Conservation (phyloP, 2,113 vertebrate species). For the Ivindomyrus marchei region DNA sequence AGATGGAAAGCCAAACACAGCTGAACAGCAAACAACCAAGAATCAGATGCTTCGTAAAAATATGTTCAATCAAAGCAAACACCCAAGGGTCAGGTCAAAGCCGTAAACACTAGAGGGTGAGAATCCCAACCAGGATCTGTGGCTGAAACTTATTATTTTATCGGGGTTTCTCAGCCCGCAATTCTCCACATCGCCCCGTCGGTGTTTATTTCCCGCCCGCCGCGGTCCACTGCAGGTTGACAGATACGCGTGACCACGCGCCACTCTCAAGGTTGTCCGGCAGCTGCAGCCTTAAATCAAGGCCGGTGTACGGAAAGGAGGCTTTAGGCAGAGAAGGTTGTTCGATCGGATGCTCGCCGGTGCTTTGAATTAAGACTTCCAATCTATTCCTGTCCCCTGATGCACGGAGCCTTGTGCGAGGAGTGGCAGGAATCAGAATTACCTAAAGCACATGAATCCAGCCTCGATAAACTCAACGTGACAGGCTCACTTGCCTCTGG, state of each 20-base stretch:
- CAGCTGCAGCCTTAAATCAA: slow-evolving; percentile 1
- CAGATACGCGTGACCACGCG: background rate
- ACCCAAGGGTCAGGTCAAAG: background rate
- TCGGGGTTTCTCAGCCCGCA: background rate
- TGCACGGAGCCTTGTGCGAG: background rate
- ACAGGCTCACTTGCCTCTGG: background rate
- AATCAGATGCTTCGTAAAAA: background rate
- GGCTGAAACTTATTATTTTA: background rate
- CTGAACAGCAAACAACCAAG: background rate
- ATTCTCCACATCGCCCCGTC: background rate
- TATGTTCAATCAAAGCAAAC: background rate
- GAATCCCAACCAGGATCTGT: no score
- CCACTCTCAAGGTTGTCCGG: background rate
- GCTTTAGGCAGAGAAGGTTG: background rate
- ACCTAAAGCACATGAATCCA: slow-evolving; percentile 7
- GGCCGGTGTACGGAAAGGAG: background rate
- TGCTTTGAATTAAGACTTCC: slow-evolving; percentile 17
- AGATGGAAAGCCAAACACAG: background rate
- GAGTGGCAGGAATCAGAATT: background rate
- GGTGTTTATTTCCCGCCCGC: background rate
- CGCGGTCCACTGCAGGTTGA: background rate
- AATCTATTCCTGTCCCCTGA: slow-evolving; percentile 6
- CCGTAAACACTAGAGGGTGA: background rate
- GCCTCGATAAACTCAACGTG: background rate
- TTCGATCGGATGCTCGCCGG: background rate